Conservation (phyloP, 2,888 invertebrate species). For the Apodemia mormo region DNA sequence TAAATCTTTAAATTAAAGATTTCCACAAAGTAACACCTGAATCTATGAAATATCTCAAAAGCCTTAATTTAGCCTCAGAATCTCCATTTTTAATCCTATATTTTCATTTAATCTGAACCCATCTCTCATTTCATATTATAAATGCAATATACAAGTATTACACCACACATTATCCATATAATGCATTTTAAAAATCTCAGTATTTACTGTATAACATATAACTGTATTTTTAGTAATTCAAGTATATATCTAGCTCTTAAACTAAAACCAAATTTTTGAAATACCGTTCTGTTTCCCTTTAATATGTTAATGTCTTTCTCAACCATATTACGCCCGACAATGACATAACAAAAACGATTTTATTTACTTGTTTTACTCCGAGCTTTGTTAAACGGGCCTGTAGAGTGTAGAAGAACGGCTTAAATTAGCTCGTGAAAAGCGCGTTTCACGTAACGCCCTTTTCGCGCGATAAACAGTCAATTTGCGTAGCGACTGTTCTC, state of each 20-base stretch:
- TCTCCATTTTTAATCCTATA: too few species aligned
- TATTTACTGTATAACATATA: too few species aligned
- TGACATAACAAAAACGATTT: constrained; percentile 46
- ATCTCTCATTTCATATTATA: too few species aligned
- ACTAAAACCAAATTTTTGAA: constrained; percentile 20
- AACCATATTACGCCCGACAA: constrained; percentile 45
- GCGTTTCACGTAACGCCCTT: constrained; percentile 53
- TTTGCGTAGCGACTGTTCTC: constrained; percentile 52
- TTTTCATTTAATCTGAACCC: too few species aligned
- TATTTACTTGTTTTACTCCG: constrained; percentile 63
- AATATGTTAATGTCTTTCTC: constrained; percentile 46
- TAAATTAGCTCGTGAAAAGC: constrained; percentile 63
- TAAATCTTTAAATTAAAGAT: too few species aligned
- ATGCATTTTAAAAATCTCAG: too few species aligned
- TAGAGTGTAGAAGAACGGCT: constrained; percentile 51
- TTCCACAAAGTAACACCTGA: too few species aligned
- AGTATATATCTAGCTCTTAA: not conserved
- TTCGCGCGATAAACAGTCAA: constrained; percentile 63
- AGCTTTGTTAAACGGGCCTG: constrained; percentile 53
- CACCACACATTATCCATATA: too few species aligned
- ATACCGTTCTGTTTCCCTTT: constrained; percentile 37
- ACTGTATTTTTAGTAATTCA: too few species aligned
- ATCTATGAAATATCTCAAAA: too few species aligned
- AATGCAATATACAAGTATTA: too few species aligned
- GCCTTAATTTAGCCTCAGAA: too few species aligned